Evolutionary conservation across 2,113 vertebrate species (phyloP).

Genomic region (Daboia siamensis): DNA sequence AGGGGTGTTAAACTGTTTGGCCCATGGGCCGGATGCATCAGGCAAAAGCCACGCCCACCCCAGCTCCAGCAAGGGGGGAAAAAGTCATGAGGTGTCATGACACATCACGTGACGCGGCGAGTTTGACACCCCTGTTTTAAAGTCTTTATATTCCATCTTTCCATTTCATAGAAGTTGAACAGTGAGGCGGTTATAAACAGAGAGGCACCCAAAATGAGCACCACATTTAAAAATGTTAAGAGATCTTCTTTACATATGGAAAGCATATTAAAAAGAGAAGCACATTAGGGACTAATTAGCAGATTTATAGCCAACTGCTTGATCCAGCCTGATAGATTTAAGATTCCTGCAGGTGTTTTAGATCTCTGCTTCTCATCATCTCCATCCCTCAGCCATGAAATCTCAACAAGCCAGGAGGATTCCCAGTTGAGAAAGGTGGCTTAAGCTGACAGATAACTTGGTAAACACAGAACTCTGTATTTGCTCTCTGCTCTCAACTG

Average conservation of each 20-base stretch:
- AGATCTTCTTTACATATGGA: background rate
- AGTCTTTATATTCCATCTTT: background rate
- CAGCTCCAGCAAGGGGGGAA: too few species aligned
- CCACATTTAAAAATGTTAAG: background rate
- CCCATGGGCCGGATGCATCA: too few species aligned
- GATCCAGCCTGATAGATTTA: background rate
- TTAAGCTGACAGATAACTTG: background rate
- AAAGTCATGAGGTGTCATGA: too few species aligned
- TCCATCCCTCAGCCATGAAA: background rate
- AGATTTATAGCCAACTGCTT: background rate
- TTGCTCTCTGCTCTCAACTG: background rate
- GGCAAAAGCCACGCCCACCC: accelerated
- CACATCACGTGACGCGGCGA: too few species aligned
- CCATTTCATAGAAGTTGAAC: background rate
- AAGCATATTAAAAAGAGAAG: background rate
- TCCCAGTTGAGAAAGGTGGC: background rate
- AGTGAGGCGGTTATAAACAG: background rate
- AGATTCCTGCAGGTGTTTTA: background rate
- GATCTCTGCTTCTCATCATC: background rate
- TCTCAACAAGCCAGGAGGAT: background rate
- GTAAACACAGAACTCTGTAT: background rate
- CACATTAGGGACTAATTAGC: background rate
- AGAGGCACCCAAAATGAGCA: too few species aligned
- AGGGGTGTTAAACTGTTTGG: too few species aligned
- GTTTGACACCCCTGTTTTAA: background rate